Evolutionary conservation across 1,140 invertebrate species (phyloP), one percentile per base, ranked within the genome.

Genomic region (Papilio polytes): DNA sequence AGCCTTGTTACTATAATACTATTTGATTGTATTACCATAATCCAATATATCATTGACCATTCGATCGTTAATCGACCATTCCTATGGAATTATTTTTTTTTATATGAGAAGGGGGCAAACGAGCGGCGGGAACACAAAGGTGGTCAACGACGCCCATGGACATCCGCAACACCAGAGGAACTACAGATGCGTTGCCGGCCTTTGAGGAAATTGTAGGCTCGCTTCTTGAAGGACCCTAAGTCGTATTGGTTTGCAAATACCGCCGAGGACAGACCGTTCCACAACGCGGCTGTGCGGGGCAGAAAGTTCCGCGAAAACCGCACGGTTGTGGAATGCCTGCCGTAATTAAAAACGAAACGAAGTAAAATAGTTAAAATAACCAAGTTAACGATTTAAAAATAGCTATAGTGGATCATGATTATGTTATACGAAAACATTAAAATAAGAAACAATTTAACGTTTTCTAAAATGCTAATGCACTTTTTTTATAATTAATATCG

Each of bases 1-100:
- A 83, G 84, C 76, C 82, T 85, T 87, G 83, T 87, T 87, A 84
- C 66, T 80, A 83, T 82, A 80, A 74, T 80, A 74, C 80, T 83
- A 84, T 87, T 89, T 89, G 88, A 85, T 87, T 82, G 66, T 86
- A 93, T 93, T 90, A 89, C 70, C 88, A 92, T 90, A 92, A 90
- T 87, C 85, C 80, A 72, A 90, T 92, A 89, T 83, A 91, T 93
- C 89, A 90, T 85, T 83, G 59, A 85, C 84, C 85, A 87, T 84
- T 85, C 78, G 83, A 86, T 84, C 80, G 81, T 87, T 90, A 90
- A 93, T 92, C 84, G 87, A 85, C 86, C 51, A 90, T 90, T 90
- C 86, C 84, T 91, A 91, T 92, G 88, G 81, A 81, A 84, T 85
- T n/a, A n/a, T n/a, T n/a, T n/a, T n/a, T n/a, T n/a, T n/a, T n/a